Conservation (phyloP, 1,140 invertebrate species). For the Calosoma granatense region DNA sequence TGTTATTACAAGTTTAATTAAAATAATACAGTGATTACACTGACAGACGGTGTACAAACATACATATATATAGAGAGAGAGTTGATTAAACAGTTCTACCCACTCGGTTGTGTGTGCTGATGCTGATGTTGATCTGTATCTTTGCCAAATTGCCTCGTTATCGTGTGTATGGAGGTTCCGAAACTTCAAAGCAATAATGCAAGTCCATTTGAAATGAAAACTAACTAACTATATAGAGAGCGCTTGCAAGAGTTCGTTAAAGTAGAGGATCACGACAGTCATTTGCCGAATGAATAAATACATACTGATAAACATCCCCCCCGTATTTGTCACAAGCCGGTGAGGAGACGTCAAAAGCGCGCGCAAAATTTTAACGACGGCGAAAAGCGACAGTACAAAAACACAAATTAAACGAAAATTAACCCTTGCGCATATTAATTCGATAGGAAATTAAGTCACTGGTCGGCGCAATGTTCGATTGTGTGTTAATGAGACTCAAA, state of each 20-base stretch:
- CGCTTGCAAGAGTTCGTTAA: neutral
- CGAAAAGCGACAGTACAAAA: neutral
- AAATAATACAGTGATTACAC: too few relatives aligned
- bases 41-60: too few relatives aligned
- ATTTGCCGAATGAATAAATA: neutral
- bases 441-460: conserved; percentile 5
- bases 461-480: neutral
- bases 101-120: too few relatives aligned
- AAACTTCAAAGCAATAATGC: too few relatives aligned
- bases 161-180: too few relatives aligned
- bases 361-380: conserved; percentile 7
- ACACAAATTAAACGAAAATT: neutral
- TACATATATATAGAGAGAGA: too few relatives aligned
- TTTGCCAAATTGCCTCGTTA: too few relatives aligned
- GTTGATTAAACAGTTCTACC: too few relatives aligned
- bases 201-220: too few relatives aligned
- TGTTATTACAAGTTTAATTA: too few relatives aligned
- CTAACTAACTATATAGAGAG: too few relatives aligned
- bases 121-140: too few relatives aligned
- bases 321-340: neutral
- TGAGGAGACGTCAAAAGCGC: neutral
- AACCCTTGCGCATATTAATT: conserved; percentile 6
- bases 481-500: neutral
- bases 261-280: neutral
- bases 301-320: neutral